Percentiles rank a stretch among this genome's conserved stretches.
These are phyloP conservation scores for Meliscaeva auricollis DNA, from an alignment of 2,888 invertebrate species.

Conservation along the genomic window DNA sequence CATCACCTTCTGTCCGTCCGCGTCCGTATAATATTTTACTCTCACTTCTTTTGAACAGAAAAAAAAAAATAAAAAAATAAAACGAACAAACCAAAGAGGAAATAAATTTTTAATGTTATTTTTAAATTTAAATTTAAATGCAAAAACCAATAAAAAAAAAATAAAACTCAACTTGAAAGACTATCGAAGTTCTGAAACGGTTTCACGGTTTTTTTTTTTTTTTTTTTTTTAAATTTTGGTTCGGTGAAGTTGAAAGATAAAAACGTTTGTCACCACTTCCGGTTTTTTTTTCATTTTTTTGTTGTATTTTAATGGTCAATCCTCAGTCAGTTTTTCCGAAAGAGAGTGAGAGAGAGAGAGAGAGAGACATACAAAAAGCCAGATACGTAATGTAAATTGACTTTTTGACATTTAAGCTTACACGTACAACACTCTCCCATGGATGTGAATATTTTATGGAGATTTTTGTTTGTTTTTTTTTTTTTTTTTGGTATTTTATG, in stretches of 20 bases:
- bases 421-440: constrained; percentile 60
- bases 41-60: constrained; percentile 21
- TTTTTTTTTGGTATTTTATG: not conserved
- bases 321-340: not conserved
- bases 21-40: not conserved
- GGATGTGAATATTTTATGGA: constrained; percentile 70
- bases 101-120: constrained; percentile 72
- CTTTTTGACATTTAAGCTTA: constrained; percentile 76
- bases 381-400: constrained; percentile 74
- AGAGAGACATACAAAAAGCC: constrained; percentile 7
- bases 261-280: constrained; percentile 75
- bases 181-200: constrained; percentile 53
- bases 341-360: constrained; percentile 26
- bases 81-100: constrained; percentile 57
- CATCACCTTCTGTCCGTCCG: constrained; percentile 5
- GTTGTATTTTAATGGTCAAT: constrained; percentile 52
- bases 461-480: constrained; percentile 4
- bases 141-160: constrained; percentile 56
- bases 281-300: constrained; percentile 32
- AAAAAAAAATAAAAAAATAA: not conserved
- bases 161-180: constrained; percentile 26
- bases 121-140: constrained; percentile 74
- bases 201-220: constrained; percentile 32
- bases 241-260: constrained; percentile 73
- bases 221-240: constrained; percentile 31